These are phyloP conservation scores for Loriculus beryllinus DNA, from an alignment of 2,797 vertebrate species.

Conservation along the genomic window DNA sequence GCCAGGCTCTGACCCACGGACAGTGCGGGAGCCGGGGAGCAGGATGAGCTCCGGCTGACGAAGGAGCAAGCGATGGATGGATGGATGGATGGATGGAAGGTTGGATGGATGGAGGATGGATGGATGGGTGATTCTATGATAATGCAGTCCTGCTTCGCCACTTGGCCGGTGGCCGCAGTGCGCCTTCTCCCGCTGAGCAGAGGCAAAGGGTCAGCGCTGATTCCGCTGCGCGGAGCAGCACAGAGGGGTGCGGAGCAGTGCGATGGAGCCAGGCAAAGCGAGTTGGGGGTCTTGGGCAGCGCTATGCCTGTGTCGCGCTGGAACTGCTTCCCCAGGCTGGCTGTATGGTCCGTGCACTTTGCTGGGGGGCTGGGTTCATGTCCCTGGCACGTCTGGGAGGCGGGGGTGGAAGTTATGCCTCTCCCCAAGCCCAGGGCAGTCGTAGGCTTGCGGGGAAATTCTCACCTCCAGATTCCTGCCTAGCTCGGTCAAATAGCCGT, in stretches of 20 bases:
- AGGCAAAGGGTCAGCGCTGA: not conserved
- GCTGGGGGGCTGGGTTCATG: not conserved
- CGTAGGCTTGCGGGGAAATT: not conserved
- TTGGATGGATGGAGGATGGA: not conserved
- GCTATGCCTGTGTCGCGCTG: not conserved
- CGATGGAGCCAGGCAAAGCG: not conserved
- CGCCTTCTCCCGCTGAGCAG: not conserved
- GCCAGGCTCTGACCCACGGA: not conserved
- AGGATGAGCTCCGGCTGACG: not conserved
- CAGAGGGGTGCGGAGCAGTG: not conserved
- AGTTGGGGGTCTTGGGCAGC: not conserved
- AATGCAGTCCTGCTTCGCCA: not conserved
- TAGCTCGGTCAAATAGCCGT: not conserved
- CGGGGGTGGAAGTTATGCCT: not conserved
- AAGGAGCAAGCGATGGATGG: not conserved
- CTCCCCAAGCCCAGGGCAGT: not conserved
- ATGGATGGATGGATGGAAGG: rapidly evolving
- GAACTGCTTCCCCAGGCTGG: not conserved
- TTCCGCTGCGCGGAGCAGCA: not conserved
- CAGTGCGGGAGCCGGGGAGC: not conserved
- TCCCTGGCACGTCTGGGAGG: not conserved
- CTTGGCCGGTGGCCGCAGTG: not conserved
- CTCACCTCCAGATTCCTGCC: not conserved
- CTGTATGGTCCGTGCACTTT: not conserved
- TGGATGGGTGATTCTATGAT: not conserved